Conservation (phyloP, 2,113 vertebrate genomes). For the Solea solea region DNA sequence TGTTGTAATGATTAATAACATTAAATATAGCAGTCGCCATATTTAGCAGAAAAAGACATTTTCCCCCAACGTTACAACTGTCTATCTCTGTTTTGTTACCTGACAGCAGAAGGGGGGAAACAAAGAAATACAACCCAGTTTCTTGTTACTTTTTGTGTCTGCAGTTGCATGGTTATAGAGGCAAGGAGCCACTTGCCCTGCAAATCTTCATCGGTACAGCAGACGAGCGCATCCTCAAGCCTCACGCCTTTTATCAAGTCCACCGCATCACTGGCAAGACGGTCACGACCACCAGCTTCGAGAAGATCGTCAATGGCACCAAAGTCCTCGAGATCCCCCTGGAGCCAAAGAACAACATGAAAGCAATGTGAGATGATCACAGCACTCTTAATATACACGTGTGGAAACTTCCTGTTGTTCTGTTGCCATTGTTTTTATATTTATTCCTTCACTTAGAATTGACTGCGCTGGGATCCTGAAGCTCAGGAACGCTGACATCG, state of each 20-base stretch:
- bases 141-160: neutral
- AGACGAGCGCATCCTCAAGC: constrained; percentile 95
- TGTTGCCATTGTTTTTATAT: neutral
- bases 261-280: constrained; percentile 98
- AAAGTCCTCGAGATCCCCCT: constrained; percentile 96
- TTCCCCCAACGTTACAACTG: too few relatives aligned
- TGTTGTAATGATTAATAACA: too few relatives aligned
- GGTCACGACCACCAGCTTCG: constrained; percentile 96
- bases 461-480: constrained; percentile 98
- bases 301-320: constrained; percentile 93
- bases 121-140: neutral
- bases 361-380: constrained; percentile 88
- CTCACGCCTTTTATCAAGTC: constrained; percentile 98
- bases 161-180: constrained; percentile 95
- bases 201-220: constrained; percentile 99
- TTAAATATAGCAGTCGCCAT: too few relatives aligned
- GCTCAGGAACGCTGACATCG: constrained; percentile 95
- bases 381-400: neutral
- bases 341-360: constrained; percentile 98
- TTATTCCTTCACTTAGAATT: constrained; percentile 80
- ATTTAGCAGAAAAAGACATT: too few relatives aligned
- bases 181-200: constrained; percentile 92
- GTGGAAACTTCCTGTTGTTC: too few relatives aligned
- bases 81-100: constrained; percentile 4
- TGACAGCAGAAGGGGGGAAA: neutral